A percentile compares a stretch with the other conserved stretches of the same genome.
Evolutionary conservation across 2,888 invertebrate genomes (phyloP).

Genomic region (Pollenia labialis): DNA sequence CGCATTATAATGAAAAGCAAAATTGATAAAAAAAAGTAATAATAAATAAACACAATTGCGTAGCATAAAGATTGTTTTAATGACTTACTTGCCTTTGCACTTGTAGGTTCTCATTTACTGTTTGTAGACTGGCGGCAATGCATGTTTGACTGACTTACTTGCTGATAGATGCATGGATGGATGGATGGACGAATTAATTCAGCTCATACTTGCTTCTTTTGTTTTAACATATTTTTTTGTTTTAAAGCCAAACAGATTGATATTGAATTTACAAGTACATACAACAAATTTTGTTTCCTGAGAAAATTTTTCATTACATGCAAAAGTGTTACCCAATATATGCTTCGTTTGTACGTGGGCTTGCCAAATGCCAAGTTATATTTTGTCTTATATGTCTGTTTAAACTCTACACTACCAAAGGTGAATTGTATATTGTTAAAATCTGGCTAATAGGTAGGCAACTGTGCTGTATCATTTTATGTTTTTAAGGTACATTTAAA

Average conservation of each 20-base stretch:
- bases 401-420: too few species aligned
- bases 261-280: slow-evolving; percentile 24
- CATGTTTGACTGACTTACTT: slow-evolving; percentile 30
- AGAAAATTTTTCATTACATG: slow-evolving; percentile 28
- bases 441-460: too few species aligned
- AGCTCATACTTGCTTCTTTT: slow-evolving; percentile 1
- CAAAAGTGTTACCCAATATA: slow-evolving; percentile 17
- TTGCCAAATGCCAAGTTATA: slow-evolving; percentile 16
- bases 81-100: slow-evolving; percentile 69
- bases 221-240: not conserved
- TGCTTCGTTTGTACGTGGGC: not conserved
- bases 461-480: too few species aligned
- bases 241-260: slow-evolving; percentile 15
- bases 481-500: too few species aligned
- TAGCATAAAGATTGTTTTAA: slow-evolving; percentile 61
- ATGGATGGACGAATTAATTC: not conserved
- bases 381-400: not conserved
- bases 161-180: slow-evolving; percentile 16
- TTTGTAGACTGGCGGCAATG: slow-evolving; percentile 36
- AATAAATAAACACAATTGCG: slow-evolving; percentile 62
- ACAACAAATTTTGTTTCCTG: slow-evolving; percentile 27
- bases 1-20: slow-evolving; percentile 3
- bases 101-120: slow-evolving; percentile 63
- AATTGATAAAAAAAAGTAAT: slow-evolving; percentile 31
- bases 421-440: too few species aligned